A percentile compares a stretch with the other conserved stretches of the same genome.
Conservation (phyloP, 2,797 vertebrate genomes). For the Naso thynnoides region DNA sequence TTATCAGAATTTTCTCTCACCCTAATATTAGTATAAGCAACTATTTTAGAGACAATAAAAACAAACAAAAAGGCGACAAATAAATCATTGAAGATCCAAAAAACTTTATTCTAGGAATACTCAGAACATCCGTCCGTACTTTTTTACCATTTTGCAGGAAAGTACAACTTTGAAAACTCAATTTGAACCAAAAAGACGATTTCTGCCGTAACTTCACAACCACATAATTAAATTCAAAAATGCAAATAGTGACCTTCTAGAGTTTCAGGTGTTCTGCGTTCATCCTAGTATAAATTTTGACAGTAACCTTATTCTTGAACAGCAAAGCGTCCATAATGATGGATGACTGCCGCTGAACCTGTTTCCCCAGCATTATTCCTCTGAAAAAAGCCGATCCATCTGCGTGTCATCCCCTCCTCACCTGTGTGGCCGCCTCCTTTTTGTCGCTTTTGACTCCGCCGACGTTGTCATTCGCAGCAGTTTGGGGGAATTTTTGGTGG, state of each 20-base stretch:
- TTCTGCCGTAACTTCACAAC: background rate
- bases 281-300: conserved; percentile 19
- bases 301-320: conserved; percentile 30
- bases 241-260: background rate
- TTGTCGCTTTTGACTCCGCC: conserved; percentile 30
- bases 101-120: too few relatives aligned
- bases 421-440: conserved; percentile 21
- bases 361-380: conserved; percentile 67
- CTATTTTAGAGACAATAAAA: too few relatives aligned
- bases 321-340: conserved; percentile 56
- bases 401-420: conserved; percentile 41
- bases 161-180: too few relatives aligned
- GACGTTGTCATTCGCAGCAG: conserved; percentile 35
- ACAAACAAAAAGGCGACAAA: too few relatives aligned
- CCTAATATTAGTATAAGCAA: too few relatives aligned
- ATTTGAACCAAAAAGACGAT: background rate
- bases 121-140: too few relatives aligned
- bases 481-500: conserved; percentile 65
- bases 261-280: background rate
- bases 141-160: too few relatives aligned
- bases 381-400: conserved; percentile 57
- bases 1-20: too few relatives aligned
- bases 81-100: too few relatives aligned
- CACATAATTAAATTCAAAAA: background rate
- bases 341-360: conserved; percentile 67